Conservation (phyloP, 2,888 invertebrate genomes). For the Pycnomerus fuliginosus region DNA sequence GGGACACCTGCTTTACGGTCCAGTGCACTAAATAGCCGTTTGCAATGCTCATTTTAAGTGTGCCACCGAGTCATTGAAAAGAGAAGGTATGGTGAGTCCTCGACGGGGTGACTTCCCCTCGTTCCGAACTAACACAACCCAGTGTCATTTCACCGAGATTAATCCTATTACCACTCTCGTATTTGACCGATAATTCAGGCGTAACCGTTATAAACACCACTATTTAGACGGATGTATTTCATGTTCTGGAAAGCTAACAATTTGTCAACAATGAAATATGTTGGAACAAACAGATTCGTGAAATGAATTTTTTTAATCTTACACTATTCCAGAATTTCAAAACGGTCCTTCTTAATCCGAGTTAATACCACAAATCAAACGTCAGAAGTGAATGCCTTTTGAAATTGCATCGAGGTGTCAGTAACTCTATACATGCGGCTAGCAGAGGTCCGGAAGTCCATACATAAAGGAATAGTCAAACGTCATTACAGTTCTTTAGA, state of each 20-base stretch:
- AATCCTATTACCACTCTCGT: constrained; percentile 45
- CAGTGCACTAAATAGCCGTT: constrained; percentile 52
- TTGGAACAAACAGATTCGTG: constrained; percentile 3
- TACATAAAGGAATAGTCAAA: constrained; percentile 16
- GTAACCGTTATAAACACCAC: constrained; percentile 46
- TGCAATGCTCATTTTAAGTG: constrained; percentile 49
- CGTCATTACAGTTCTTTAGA: constrained; percentile 22
- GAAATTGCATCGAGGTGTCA: constrained; percentile 11
- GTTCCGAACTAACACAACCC: constrained; percentile 26
- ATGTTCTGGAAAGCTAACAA: constrained; percentile 34
- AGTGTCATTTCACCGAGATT: constrained; percentile 44
- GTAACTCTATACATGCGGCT: constrained; percentile 7
- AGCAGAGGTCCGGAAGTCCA: constrained; percentile 25
- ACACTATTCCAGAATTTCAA: not conserved
- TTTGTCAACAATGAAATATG: constrained; percentile 36
- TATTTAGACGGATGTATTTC: constrained; percentile 44
- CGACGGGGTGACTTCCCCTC: constrained; percentile 36
- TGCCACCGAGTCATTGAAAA: constrained; percentile 45
- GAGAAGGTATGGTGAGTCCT: constrained; percentile 30
- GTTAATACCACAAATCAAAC: constrained; percentile 20
- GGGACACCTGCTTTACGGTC: constrained; percentile 52
- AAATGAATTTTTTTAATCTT: constrained; percentile 1
- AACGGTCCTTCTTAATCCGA: constrained; percentile 9
- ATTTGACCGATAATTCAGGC: constrained; percentile 45
- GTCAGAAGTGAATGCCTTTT: constrained; percentile 21